phyloP scores from a whole-genome alignment of 2,113 vertebrate species.

The Stegastes partitus region DNA sequence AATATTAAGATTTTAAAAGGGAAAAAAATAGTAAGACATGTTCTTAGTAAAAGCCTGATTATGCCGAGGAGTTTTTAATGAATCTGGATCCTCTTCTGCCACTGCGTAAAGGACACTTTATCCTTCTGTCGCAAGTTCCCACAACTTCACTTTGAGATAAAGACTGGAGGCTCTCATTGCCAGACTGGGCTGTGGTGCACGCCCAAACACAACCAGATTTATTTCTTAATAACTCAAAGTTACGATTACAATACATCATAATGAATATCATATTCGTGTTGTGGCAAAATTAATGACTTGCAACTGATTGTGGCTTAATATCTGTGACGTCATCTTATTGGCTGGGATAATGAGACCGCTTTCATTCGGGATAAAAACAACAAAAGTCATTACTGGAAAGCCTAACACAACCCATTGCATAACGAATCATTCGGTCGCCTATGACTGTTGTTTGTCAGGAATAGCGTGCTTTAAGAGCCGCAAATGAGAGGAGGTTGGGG shows the following conservation, averaged over 20 bases:
- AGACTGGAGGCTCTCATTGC: neutral
- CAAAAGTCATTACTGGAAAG: neutral
- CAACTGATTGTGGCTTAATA: neutral
- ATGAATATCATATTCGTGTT: neutral
- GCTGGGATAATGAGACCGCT: neutral
- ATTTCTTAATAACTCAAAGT: slow-evolving; percentile 26
- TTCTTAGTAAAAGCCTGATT: neutral
- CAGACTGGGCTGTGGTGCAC: slow-evolving; percentile 16
- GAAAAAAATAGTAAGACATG: neutral
- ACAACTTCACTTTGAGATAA: slow-evolving; percentile 27
- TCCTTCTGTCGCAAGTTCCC: slow-evolving; percentile 3
- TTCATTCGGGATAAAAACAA: neutral
- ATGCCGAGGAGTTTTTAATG: neutral
- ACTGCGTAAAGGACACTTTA: slow-evolving; percentile 2
- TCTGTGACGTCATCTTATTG: neutral
- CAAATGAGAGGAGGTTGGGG: neutral
- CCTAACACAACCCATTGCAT: neutral
- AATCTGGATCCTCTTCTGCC: slow-evolving; percentile 19
- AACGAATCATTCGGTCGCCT: neutral
- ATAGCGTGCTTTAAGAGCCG: neutral
- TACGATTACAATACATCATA: neutral
- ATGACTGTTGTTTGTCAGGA: neutral
- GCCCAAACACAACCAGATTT: neutral
- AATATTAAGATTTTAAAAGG: neutral
- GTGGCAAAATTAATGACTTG: neutral